A percentile compares a stretch with the other conserved stretches of the same genome.
phyloP scores from a whole-genome alignment of 2,797 vertebrate genomes.

The Iguana delicatissima region DNA sequence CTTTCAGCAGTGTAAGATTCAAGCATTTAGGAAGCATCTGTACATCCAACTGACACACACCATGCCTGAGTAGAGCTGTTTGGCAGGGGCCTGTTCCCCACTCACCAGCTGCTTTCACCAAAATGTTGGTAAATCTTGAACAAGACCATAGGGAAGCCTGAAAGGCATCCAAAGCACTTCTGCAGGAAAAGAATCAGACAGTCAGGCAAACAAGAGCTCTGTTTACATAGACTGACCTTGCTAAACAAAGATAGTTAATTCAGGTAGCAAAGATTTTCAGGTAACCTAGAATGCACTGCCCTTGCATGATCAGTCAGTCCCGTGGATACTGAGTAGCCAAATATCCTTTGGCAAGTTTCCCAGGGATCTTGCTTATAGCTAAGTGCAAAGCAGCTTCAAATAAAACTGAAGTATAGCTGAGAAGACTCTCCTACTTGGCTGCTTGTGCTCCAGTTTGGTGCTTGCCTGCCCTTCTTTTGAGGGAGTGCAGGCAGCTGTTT shows the following conservation, averaged over 20 bases:
- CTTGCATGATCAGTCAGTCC: neutral
- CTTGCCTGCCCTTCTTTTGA: neutral
- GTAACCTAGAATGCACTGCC: neutral
- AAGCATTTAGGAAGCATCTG: too few relatives aligned
- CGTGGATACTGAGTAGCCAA: neutral
- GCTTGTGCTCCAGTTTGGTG: neutral
- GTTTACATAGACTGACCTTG: neutral
- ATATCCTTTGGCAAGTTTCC: neutral
- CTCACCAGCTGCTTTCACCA: neutral
- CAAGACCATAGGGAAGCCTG: neutral
- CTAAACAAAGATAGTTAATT: neutral
- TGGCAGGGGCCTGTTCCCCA: neutral
- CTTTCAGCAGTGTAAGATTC: too few relatives aligned
- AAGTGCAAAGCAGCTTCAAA: neutral
- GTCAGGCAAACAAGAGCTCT: neutral
- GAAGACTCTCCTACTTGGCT: neutral
- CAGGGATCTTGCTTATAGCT: neutral
- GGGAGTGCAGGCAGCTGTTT: neutral
- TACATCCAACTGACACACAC: too few relatives aligned
- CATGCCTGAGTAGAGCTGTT: neutral
- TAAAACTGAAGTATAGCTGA: neutral
- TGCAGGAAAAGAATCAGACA: neutral
- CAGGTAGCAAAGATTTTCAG: slow-evolving; percentile 2
- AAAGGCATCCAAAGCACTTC: neutral
- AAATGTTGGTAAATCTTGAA: neutral